Conservation (phyloP, 2,888 invertebrate genomes). For the Ctena decussata region DNA sequence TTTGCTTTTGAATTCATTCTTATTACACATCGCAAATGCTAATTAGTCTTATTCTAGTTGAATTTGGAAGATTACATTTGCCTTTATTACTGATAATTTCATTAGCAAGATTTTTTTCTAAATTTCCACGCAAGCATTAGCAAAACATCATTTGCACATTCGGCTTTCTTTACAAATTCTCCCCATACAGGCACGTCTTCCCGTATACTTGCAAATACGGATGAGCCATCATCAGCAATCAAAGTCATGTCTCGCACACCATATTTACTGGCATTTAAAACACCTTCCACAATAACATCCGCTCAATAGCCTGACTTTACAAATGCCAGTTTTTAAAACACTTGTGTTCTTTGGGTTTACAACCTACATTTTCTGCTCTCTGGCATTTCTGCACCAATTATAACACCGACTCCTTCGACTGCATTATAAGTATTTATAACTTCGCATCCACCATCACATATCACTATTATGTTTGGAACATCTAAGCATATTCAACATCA, state of each 20-base stretch:
- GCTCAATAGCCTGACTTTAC: constrained; percentile 53
- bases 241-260: constrained; percentile 33
- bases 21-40: constrained; percentile 51
- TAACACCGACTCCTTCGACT: constrained; percentile 35
- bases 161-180: constrained; percentile 26
- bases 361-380: neutral
- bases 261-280: constrained; percentile 37
- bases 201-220: constrained; percentile 28
- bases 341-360: neutral
- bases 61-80: constrained; percentile 30
- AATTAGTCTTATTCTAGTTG: constrained; percentile 32
- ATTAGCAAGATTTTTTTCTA: constrained; percentile 45
- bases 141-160: constrained; percentile 52
- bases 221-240: constrained; percentile 42
- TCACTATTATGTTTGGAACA: constrained; percentile 30
- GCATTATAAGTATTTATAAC: constrained; percentile 48
- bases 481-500: neutral
- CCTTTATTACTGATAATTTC: constrained; percentile 35
- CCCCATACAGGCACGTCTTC: constrained; percentile 43
- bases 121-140: constrained; percentile 30
- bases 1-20: constrained; percentile 34
- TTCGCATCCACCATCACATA: constrained; percentile 39
- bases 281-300: constrained; percentile 58
- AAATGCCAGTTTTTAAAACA: constrained; percentile 44
- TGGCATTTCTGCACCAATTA: constrained; percentile 35